phyloP scores from a whole-genome alignment of 37 sponge, comb jelly and placozoan species.

The Oscarella lobularis region DNA sequence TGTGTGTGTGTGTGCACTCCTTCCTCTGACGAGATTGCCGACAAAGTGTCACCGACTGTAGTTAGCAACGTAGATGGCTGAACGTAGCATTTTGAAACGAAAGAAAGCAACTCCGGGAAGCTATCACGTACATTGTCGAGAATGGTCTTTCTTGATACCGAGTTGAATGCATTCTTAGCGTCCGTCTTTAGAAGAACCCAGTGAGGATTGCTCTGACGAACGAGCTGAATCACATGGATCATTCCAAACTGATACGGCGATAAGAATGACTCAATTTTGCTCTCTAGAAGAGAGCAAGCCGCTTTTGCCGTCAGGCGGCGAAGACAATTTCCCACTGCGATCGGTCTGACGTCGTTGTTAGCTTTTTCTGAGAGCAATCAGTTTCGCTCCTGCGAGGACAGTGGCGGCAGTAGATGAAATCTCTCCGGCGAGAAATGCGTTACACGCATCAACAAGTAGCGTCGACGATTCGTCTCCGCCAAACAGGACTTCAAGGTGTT shows the following conservation, averaged over 20 bases:
- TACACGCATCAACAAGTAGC: background rate
- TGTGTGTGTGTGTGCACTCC: too few species aligned
- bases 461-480: background rate
- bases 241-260: slow-evolving; percentile 1
- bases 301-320: background rate
- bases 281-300: background rate
- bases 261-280: too few species aligned
- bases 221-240: background rate
- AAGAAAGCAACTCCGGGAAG: background rate
- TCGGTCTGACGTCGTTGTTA: background rate
- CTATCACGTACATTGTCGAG: background rate
- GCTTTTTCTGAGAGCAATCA: background rate
- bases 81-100: background rate
- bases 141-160: background rate
- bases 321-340: background rate
- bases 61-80: background rate
- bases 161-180: background rate
- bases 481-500: background rate
- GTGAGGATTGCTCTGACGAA: background rate
- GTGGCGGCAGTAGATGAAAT: background rate
- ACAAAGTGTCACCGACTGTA: background rate
- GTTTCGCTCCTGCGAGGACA: background rate
- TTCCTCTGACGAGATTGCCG: background rate
- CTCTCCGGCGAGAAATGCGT: background rate
- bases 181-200: background rate